Evolutionary conservation across 1,140 invertebrate species (phyloP).

Genomic region (Brachionus rotundiformis): DNA sequence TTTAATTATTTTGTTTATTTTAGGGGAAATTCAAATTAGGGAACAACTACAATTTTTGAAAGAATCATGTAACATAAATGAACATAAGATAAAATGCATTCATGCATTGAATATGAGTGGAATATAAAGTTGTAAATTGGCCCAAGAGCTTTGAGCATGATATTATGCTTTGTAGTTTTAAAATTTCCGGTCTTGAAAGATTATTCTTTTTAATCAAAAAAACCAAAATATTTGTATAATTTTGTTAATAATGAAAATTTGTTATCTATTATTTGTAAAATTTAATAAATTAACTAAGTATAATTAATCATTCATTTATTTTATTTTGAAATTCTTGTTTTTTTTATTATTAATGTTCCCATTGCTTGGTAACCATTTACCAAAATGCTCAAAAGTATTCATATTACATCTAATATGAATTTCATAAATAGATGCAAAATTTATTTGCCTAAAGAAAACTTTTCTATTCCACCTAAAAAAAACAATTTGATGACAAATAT

Average conservation of each 20-base stretch:
- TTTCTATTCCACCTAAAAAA: no score
- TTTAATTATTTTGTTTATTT: neutral
- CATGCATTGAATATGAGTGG: slow-evolving; percentile 51
- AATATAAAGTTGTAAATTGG: slow-evolving; percentile 12
- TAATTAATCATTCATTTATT: no score
- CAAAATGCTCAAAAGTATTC: neutral
- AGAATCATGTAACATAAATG: slow-evolving; percentile 51
- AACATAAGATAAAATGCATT: slow-evolving; percentile 47
- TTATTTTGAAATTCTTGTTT: no score
- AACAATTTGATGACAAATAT: no score
- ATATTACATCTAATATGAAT: neutral
- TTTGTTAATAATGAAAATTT: slow-evolving; percentile 14
- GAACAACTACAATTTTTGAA: slow-evolving; percentile 51
- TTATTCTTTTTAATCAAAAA: neutral
- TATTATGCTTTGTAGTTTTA: neutral
- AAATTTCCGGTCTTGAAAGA: neutral
- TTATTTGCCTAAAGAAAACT: no score
- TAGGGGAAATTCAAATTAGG: slow-evolving; percentile 47
- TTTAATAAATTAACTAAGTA: slow-evolving; percentile 17
- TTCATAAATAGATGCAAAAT: neutral
- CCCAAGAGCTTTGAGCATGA: neutral
- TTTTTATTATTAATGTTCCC: no score
- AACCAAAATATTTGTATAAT: neutral
- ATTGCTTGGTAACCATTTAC: neutral
- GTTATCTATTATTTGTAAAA: slow-evolving; percentile 11